These are phyloP conservation scores for Thelaira solivaga DNA, from an alignment of 2,888 invertebrate species.

Conservation along the genomic window DNA sequence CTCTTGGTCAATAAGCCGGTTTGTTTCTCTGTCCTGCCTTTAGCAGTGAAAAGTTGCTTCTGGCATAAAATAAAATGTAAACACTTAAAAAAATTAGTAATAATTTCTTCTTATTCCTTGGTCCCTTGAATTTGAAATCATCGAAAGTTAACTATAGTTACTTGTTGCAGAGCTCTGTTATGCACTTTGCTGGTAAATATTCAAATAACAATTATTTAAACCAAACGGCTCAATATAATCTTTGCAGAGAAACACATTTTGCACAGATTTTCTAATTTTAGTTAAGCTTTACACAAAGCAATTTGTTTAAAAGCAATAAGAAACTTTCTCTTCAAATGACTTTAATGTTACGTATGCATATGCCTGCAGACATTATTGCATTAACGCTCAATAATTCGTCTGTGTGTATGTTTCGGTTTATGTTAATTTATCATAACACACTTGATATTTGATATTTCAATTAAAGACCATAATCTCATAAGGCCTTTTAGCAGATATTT, in stretches of 20 bases:
- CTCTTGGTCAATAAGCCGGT: too few species aligned
- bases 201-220: constrained; percentile 40
- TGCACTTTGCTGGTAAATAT: constrained; percentile 10
- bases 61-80: too few species aligned
- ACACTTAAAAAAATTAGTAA: too few species aligned
- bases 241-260: constrained; percentile 37
- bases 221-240: constrained; percentile 30
- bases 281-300: background rate
- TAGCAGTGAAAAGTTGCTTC: too few species aligned
- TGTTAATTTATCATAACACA: constrained; percentile 25
- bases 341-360: background rate
- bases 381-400: background rate
- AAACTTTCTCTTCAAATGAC: background rate
- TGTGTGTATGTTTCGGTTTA: background rate
- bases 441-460: constrained; percentile 55
- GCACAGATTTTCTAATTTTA: constrained; percentile 36
- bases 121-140: too few species aligned
- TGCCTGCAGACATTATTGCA: constrained; percentile 13
- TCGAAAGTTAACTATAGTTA: too few species aligned
- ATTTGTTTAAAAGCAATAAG: constrained; percentile 14
- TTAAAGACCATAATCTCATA: constrained; percentile 43
- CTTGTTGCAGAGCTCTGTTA: too few species aligned
- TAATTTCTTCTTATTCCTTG: too few species aligned
- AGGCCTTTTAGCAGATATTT: constrained; percentile 44
- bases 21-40: too few species aligned